Conservation (phyloP, 2,113 vertebrate species). For the Gopherus flavomarginatus region DNA sequence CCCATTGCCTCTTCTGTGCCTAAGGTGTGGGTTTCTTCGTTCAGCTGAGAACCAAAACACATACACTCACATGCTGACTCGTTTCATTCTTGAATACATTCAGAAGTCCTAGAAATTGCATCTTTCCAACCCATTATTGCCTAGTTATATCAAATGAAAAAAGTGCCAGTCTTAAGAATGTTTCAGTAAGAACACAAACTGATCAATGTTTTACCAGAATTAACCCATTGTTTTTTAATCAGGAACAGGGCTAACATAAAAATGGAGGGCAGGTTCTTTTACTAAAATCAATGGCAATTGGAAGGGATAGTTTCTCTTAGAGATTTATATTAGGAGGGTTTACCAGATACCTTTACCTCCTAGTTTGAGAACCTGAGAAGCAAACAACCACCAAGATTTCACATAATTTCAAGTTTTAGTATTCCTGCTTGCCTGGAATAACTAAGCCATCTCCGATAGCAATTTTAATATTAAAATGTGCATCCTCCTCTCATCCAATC, state of each 20-base stretch:
- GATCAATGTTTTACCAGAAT: slow-evolving; percentile 1
- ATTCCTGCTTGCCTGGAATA: background rate
- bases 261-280: background rate
- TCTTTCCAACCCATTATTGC: background rate
- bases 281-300: background rate
- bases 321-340: background rate
- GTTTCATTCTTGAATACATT: background rate
- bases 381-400: background rate
- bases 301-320: background rate
- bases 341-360: background rate
- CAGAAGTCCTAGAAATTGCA: background rate
- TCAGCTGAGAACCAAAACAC: background rate
- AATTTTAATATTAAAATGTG: background rate
- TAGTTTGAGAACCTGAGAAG: background rate
- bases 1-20: background rate
- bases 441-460: background rate
- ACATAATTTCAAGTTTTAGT: background rate
- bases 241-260: background rate
- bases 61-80: background rate
- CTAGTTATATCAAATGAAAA: background rate
- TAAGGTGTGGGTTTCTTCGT: background rate
- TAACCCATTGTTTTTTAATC: background rate
- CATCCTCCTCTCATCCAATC: background rate
- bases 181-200: background rate
- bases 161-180: background rate